Percentiles rank a stretch among this genome's conserved stretches.
These are phyloP conservation scores for Neodontobutis hainanensis DNA, from an alignment of 2,113 vertebrate genomes.

Conservation along the genomic window DNA sequence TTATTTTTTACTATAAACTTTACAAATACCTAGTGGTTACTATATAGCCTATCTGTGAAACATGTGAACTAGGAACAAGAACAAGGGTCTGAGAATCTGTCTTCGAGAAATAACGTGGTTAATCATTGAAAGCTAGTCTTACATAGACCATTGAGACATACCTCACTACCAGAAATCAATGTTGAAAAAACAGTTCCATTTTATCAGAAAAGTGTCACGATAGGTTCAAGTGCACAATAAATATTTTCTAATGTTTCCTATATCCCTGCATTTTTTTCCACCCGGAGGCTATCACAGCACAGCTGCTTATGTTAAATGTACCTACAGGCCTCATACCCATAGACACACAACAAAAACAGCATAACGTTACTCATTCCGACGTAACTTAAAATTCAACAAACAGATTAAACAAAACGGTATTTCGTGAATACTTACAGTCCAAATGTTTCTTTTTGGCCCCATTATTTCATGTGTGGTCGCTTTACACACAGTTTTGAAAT, in stretches of 20 bases:
- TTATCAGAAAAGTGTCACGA: neutral
- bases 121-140: constrained; percentile 27
- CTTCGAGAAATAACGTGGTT: constrained; percentile 2
- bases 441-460: constrained; percentile 98
- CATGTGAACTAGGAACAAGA: no score
- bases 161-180: neutral
- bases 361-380: neutral
- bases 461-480: constrained; percentile 97
- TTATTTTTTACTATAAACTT: no score
- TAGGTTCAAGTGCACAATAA: neutral
- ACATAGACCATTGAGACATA: neutral
- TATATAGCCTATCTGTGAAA: no score
- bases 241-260: neutral
- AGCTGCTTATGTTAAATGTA: constrained; percentile 8
- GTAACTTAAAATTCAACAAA: neutral
- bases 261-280: neutral
- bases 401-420: neutral
- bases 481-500: constrained; percentile 93
- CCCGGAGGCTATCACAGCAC: neutral
- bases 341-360: neutral
- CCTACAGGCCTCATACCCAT: constrained; percentile 33
- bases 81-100: no score
- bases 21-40: no score
- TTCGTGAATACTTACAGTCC: constrained; percentile 87
- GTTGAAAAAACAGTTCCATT: no score